Base-by-base conservation (phyloP, 2,797 vertebrate species). In the Eutrigla gurnardus region DNA sequence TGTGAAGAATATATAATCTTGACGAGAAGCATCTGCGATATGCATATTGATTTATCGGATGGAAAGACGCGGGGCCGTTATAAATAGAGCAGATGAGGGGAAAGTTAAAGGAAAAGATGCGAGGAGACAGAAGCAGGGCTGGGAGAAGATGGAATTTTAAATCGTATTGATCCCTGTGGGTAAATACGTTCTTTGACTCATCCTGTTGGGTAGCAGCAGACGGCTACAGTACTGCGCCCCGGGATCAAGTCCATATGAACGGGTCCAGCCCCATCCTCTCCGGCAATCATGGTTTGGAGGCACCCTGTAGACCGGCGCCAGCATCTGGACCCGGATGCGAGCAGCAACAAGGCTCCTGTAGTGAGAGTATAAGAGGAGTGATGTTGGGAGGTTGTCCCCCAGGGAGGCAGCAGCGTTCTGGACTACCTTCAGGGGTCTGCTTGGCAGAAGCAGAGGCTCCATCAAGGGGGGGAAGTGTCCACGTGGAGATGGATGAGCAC, bases 11-110 rank as follows among this genome's bases (percentile, higher is more conserved):
- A 80, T 75, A 40, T 65, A 81, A 82, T 88, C 82, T 74, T 50
- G 70, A 80, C 65, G 35, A 18, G 66, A 83, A 81, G 81, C 75
- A 80, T 75, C 73, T 83, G 75, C 68, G 70, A 55, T 77, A 61
- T 74, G 77, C 11, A n/a, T 82, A 84, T 91, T 75, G 90, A 90
- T 87, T 91, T 80, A 85, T 89, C n/a, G 65, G 80, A 81, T 81
- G 83, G 74, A 80, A 83, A 84, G 77, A 77, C 39, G n/a, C 61
- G 42, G 61, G 78, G 78, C 63, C 57, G 63, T 74, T 86, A 81
- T 65, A 70, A 84, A 86, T 77, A 53, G 59, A 80, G 70, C 64
- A 64, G 69, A 64, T 2, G 0, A 18, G 45, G 47, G 45, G 58
- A 76, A 65, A 77, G 63, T 77, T 71, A 63, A 85, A 81, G 53